Evolutionary conservation across 2,888 invertebrate species (phyloP), one percentile per base, ranked within the genome.

Genomic region (Ferrisia virgata): DNA sequence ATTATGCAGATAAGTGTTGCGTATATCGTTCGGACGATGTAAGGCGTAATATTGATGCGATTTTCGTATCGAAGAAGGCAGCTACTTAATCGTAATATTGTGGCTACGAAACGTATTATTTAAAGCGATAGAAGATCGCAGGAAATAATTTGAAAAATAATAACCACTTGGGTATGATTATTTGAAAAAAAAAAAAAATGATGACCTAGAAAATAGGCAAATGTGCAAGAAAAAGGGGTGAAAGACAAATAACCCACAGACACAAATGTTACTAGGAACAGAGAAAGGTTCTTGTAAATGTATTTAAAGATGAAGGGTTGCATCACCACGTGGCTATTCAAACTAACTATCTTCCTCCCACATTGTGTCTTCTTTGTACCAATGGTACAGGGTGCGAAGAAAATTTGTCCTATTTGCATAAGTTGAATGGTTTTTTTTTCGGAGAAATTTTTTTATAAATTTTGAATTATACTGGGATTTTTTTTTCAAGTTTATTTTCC

Each of bases 201-300:
- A 78, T 78, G 78, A 78, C 78, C 78, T 78, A 78, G 36, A 78
- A 78, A 78, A 78, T 78, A 76, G n/a, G 36, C 36, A 31, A 33
- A 76, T 76, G 36, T 78, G 22, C 33, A 39, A 39, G 39, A 39
- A 78, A 78, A 78, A 31, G 78, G 78, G 78, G 36, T 39, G 39
- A 72, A 78, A 78, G 78, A 78, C 78, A 78, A 39, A 78, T 78
- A 78, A 78, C 78, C 78, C 78, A 78, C 78, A 78, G 78, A 78
- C 78, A 78, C 78, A 39, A 78, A 78, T 78, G 78, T 78, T 78
- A 39, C 78, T 76, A 11, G n/a, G 39, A 22, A 22, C 22, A 22
- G 78, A 78, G 39, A 78, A 78, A 78, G 78, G 78, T 39, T 72
- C 28, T 33, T 39, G 18, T 78, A 78, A 39, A 39, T 39, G 39